Evolutionary conservation across 1,140 invertebrate genomes (phyloP).

Genomic region (Drosophila tristis): DNA sequence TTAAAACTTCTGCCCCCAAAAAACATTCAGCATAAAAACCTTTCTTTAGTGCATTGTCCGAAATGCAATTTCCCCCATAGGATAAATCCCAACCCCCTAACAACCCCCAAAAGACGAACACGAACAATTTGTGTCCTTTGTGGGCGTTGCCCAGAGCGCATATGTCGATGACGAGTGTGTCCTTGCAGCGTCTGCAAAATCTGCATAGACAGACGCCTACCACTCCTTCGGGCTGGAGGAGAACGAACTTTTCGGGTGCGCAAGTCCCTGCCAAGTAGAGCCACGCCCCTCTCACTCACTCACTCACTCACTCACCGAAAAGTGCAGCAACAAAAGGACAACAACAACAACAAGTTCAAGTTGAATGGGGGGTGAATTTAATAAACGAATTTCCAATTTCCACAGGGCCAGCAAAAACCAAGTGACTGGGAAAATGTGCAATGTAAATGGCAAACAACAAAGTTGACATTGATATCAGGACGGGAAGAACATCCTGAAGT

Average conservation of each 20-base stretch:
- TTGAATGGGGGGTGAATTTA: constrained; percentile 65
- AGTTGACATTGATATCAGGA: constrained; percentile 69
- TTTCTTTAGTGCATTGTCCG: constrained; percentile 48
- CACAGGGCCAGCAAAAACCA: constrained; percentile 7
- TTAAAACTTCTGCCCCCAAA: neutral
- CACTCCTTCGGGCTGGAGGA: constrained; percentile 56
- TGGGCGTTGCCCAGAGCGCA: constrained; percentile 65
- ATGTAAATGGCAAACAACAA: constrained; percentile 58
- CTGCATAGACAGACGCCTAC: constrained; percentile 56
- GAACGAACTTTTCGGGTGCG: constrained; percentile 61
- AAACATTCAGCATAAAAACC: constrained; percentile 6
- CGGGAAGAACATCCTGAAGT: neutral
- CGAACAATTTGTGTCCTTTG: constrained; percentile 45
- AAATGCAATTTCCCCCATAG: constrained; percentile 55
- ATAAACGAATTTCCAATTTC: constrained; percentile 54
- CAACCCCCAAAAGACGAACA: constrained; percentile 37
- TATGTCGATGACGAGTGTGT: constrained; percentile 28
- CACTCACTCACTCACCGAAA: neutral
- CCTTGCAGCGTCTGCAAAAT: constrained; percentile 80
- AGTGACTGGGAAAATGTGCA: constrained; percentile 24
- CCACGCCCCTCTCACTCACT: constrained; percentile 49
- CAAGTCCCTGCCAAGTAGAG: constrained; percentile 53
- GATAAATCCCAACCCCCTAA: constrained; percentile 39
- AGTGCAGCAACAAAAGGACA: constrained; percentile 15
- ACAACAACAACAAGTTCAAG: constrained; percentile 52